Evolutionary conservation across 2,113 vertebrate genomes (phyloP).

Genomic region (Laterallus jamaicensis): DNA sequence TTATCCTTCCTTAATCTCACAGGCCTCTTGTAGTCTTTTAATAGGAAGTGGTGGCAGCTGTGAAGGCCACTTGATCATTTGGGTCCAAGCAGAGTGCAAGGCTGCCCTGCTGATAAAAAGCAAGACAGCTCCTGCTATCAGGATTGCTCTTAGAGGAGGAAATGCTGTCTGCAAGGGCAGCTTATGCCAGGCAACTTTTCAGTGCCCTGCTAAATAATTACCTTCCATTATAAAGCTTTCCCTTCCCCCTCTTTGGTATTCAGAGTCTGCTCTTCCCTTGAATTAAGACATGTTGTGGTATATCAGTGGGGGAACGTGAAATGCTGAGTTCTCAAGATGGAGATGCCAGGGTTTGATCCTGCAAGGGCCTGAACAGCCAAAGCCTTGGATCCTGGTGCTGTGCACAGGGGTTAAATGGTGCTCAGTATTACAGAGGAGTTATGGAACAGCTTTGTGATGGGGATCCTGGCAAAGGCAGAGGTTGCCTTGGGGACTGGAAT

Average conservation of each 20-base stretch:
- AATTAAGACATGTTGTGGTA: neutral
- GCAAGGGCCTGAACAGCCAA: neutral
- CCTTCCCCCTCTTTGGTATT: neutral
- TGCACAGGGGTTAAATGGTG: neutral
- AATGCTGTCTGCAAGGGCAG: conserved; percentile 10
- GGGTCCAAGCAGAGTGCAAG: conserved; percentile 40
- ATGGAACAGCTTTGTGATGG: neutral
- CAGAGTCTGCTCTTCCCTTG: neutral
- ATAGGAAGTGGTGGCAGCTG: conserved; percentile 66
- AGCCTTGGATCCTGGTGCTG: neutral
- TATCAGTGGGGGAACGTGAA: neutral
- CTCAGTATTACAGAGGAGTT: neutral
- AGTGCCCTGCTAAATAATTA: neutral
- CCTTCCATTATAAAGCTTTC: neutral
- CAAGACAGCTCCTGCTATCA: conserved; percentile 55
- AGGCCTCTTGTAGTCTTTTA: conserved; percentile 63
- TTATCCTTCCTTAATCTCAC: conserved; percentile 64
- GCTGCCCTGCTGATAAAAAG: conserved; percentile 63
- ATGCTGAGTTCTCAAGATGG: neutral
- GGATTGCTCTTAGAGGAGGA: conserved; percentile 6
- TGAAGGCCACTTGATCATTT: conserved; percentile 73
- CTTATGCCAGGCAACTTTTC: conserved; percentile 41
- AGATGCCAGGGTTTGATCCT: neutral
- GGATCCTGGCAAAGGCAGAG: neutral
- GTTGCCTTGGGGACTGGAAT: neutral